Percentiles rank a stretch among this genome's conserved stretches.
phyloP scores from a whole-genome alignment of 2,888 invertebrate genomes.

The Ceriagrion tenellum region DNA sequence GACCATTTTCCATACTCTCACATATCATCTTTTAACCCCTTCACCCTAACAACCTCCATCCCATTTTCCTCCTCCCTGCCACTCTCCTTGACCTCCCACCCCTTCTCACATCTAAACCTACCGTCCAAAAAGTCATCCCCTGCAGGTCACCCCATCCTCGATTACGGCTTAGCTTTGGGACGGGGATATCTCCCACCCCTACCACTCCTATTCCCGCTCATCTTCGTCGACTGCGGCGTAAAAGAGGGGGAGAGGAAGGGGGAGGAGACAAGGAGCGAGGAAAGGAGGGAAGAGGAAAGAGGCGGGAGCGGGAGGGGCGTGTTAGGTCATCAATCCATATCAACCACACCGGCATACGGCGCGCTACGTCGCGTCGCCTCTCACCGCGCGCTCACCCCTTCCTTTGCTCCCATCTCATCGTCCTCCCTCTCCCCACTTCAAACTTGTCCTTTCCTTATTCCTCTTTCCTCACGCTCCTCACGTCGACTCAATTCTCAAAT shows the following conservation, averaged over 20 bases:
- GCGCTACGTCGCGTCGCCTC: not conserved
- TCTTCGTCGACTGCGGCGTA: not conserved
- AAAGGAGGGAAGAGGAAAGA: not conserved
- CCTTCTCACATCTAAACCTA: not conserved
- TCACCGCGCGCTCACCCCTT: not conserved
- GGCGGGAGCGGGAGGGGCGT: too few species aligned
- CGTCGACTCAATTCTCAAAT: not conserved
- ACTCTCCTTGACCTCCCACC: not conserved
- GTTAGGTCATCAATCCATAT: conserved; percentile 34
- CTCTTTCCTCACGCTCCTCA: too few species aligned
- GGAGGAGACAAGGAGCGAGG: too few species aligned
- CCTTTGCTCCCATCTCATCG: not conserved
- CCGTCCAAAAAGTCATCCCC: not conserved
- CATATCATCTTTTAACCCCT: conserved; percentile 6
- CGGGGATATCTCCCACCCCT: not conserved
- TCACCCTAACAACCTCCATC: not conserved
- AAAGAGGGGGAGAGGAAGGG: not conserved
- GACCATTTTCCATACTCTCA: conserved; percentile 11
- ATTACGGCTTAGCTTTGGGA: not conserved
- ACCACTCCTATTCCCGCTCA: too few species aligned
- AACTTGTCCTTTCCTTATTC: not conserved
- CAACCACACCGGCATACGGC: not conserved
- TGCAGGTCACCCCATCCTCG: not conserved
- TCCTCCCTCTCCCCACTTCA: not conserved
- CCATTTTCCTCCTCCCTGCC: not conserved